Evolutionary conservation across 2,113 vertebrate species (phyloP).

Genomic region (Neolamprologus ventralis): DNA sequence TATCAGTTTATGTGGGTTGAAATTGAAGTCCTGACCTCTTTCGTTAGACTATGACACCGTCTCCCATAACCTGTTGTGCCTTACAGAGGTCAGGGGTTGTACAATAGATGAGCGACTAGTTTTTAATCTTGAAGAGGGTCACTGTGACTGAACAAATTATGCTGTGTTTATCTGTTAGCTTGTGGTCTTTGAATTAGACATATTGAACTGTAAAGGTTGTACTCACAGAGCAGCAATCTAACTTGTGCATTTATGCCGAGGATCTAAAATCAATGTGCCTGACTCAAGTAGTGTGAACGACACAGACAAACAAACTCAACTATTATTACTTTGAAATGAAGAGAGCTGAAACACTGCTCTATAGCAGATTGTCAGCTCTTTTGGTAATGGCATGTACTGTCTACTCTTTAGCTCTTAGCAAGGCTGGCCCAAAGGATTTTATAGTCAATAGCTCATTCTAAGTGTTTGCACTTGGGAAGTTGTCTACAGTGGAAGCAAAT

Average conservation of each 20-base stretch:
- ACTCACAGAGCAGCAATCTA: not conserved
- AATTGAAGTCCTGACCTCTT: slow-evolving; percentile 59
- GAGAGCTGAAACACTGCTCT: slow-evolving; percentile 3
- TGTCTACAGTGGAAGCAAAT: slow-evolving; percentile 20
- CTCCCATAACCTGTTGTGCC: not conserved
- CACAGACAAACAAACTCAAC: not conserved
- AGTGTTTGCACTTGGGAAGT: slow-evolving; percentile 20
- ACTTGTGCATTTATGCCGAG: not conserved
- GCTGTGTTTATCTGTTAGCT: not conserved
- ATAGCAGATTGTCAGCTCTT: slow-evolving; percentile 34
- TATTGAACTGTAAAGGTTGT: not conserved
- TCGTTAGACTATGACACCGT: slow-evolving; percentile 13
- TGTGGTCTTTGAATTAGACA: not conserved
- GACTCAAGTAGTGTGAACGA: not conserved
- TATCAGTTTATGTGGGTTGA: slow-evolving; percentile 44
- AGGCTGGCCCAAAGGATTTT: slow-evolving; percentile 16
- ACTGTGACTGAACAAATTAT: not conserved
- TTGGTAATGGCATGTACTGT: slow-evolving; percentile 28
- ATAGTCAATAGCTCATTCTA: slow-evolving; percentile 37
- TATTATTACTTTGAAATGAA: slow-evolving; percentile 19
- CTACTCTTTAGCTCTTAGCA: slow-evolving; percentile 1
- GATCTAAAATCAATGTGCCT: not conserved
- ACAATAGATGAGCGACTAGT: not conserved
- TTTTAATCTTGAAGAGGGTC: not conserved
- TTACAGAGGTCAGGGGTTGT: slow-evolving; percentile 5